These are phyloP conservation scores for Aelia acuminata DNA, from an alignment of 2,888 invertebrate species.

Conservation along the genomic window DNA sequence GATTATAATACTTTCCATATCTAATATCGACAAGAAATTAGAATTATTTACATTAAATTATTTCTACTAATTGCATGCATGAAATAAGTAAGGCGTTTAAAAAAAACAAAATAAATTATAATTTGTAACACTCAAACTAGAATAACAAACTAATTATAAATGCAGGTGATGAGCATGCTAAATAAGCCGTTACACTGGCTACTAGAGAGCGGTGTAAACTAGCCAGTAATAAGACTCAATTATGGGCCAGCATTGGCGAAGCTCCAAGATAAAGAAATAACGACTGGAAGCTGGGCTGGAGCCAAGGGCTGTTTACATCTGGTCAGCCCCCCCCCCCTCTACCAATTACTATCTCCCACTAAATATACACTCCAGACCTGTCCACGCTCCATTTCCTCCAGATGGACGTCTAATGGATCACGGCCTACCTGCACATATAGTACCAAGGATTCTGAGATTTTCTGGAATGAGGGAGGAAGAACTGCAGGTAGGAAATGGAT, in stretches of 20 bases:
- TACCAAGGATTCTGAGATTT: not conserved
- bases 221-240: slow-evolving; percentile 50
- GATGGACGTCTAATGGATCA: slow-evolving; percentile 1
- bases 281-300: not conserved
- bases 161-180: not conserved
- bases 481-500: not conserved
- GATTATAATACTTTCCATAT: no score
- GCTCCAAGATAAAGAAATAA: slow-evolving; percentile 19
- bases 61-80: no score
- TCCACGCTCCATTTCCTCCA: not conserved
- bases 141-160: slow-evolving; percentile 16
- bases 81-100: no score
- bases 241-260: slow-evolving; percentile 20
- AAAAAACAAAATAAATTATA: not conserved
- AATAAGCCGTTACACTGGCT: not conserved
- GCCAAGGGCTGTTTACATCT: slow-evolving; percentile 44
- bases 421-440: slow-evolving; percentile 22
- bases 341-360: slow-evolving; percentile 3
- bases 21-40: no score
- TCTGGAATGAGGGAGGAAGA: not conserved
- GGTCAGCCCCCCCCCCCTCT: slow-evolving; percentile 12
- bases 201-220: slow-evolving; percentile 18
- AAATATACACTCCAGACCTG: slow-evolving; percentile 8
- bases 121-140: not conserved
- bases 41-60: no score